A percentile compares a stretch with the other conserved stretches of the same genome.
Evolutionary conservation across 1,140 invertebrate genomes (phyloP).

Genomic region (Camponotus vicinus): DNA sequence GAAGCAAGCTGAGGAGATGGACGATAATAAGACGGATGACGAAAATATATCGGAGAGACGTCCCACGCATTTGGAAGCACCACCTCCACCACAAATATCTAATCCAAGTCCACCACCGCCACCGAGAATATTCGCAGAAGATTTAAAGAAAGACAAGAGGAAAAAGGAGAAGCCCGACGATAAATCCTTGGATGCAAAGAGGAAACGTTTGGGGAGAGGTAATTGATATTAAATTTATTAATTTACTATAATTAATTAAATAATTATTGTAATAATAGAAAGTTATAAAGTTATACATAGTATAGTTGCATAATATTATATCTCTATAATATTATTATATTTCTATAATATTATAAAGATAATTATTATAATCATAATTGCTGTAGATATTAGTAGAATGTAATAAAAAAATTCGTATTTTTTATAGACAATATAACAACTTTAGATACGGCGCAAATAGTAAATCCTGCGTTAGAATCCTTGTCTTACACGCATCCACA

Average conservation of each 20-base stretch:
- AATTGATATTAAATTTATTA: background rate
- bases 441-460: constrained; percentile 17
- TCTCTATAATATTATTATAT: too few relatives aligned
- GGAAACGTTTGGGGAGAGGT: constrained; percentile 57
- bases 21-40: constrained; percentile 9
- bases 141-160: constrained; percentile 79
- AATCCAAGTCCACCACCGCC: constrained; percentile 83
- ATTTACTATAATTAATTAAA: too few relatives aligned
- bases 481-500: constrained; percentile 38
- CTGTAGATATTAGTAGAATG: background rate
- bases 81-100: constrained; percentile 80
- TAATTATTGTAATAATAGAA: background rate
- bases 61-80: constrained; percentile 59
- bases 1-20: constrained; percentile 59
- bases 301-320: too few relatives aligned
- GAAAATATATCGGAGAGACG: constrained; percentile 26
- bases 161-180: constrained; percentile 71
- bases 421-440: constrained; percentile 65
- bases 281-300: background rate
- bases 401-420: background rate
- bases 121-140: constrained; percentile 81
- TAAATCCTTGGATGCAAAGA: constrained; percentile 64
- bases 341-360: background rate
- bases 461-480: constrained; percentile 55
- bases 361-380: background rate